Conservation (phyloP, 2,113 vertebrate species). For the Istiophorus platypterus region DNA sequence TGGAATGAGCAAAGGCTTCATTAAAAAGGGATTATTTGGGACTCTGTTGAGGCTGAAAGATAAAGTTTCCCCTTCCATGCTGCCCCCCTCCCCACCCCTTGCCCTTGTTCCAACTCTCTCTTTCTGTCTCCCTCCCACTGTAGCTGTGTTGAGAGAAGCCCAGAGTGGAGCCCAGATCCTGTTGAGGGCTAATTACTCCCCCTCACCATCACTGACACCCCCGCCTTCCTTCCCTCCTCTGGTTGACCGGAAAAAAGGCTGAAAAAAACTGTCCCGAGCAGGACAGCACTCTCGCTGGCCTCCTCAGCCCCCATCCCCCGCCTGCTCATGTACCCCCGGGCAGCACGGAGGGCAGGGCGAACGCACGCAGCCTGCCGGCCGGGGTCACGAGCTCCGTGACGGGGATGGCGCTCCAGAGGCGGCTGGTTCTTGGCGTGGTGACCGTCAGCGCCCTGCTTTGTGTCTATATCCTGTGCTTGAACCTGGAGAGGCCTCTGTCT, state of each 20-base stretch:
- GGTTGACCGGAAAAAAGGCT: not conserved
- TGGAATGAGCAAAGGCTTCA: constrained; percentile 49
- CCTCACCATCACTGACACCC: not conserved
- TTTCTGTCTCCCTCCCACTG: constrained; percentile 12
- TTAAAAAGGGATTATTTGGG: constrained; percentile 76
- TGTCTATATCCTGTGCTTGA: constrained; percentile 64
- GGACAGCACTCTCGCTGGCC: not conserved
- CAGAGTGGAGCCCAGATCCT: constrained; percentile 26
- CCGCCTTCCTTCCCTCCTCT: not conserved
- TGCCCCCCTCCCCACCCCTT: not conserved
- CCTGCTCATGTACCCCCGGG: constrained; percentile 44
- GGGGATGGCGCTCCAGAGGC: constrained; percentile 30
- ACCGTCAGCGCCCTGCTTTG: constrained; percentile 34
- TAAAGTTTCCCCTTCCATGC: constrained; percentile 38
- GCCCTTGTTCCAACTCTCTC: constrained; percentile 8
- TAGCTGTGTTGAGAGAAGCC: constrained; percentile 33
- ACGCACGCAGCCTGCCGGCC: not conserved
- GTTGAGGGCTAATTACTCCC: constrained; percentile 41
- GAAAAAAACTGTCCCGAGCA: not conserved
- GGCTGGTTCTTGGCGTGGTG: constrained; percentile 44
- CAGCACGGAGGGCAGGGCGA: not conserved
- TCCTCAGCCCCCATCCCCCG: not conserved
- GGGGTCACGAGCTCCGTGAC: not conserved
- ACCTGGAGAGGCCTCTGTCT: not conserved
- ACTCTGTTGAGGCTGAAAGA: constrained; percentile 24